Percentiles rank a stretch among this genome's conserved stretches.
These are phyloP conservation scores for Cebus imitator DNA, from an alignment of 2,113 vertebrate species.

Conservation along the genomic window DNA sequence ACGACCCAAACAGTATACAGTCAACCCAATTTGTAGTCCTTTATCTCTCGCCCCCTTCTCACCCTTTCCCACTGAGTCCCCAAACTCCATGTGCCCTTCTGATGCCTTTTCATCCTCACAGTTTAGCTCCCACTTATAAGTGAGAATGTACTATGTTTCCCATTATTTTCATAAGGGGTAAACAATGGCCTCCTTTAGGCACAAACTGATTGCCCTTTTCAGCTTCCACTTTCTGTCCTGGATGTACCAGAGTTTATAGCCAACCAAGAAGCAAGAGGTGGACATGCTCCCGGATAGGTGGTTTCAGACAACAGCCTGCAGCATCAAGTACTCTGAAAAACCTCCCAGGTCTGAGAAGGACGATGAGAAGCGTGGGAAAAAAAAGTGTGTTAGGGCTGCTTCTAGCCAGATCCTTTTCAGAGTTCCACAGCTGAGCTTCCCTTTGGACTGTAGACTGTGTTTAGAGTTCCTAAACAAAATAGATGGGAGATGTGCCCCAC, in stretches of 20 bases:
- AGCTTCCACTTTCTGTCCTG: neutral
- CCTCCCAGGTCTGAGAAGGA: neutral
- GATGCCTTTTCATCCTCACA: too few relatives aligned
- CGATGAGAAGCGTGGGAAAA: neutral
- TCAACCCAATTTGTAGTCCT: too few relatives aligned
- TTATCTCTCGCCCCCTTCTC: too few relatives aligned
- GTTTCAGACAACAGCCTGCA: neutral
- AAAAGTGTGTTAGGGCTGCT: neutral
- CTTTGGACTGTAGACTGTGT: neutral
- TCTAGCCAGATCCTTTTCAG: neutral
- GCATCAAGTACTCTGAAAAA: neutral
- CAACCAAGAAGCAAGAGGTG: neutral
- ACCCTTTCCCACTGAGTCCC: too few relatives aligned
- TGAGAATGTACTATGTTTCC: too few relatives aligned
- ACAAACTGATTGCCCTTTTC: neutral
- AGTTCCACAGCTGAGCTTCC: neutral
- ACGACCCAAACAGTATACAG: too few relatives aligned
- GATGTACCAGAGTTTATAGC: neutral
- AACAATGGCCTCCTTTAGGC: neutral
- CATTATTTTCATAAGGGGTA: neutral
- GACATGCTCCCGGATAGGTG: neutral
- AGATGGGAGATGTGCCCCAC: neutral
- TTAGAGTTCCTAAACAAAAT: neutral
- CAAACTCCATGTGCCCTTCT: too few relatives aligned
- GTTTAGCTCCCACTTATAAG: too few relatives aligned